Evolutionary conservation across 2,113 vertebrate species (phyloP).

Genomic region (Chlorodrepanis virens): DNA sequence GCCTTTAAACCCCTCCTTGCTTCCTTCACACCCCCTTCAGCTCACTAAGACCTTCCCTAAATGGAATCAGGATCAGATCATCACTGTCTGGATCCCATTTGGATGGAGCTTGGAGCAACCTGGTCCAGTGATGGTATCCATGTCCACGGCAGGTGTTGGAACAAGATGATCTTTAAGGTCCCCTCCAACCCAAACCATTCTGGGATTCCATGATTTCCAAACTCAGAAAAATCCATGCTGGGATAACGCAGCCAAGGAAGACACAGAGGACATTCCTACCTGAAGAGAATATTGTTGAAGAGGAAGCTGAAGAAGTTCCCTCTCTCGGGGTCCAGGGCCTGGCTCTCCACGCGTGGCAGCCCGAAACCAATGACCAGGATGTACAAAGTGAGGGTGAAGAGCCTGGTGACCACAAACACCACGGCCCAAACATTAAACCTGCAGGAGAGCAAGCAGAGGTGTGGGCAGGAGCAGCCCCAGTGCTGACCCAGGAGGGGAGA

Average conservation of each 20-base stretch:
- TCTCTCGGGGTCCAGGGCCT: conserved; percentile 83
- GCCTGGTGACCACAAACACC: conserved; percentile 88
- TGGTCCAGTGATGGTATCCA: no score
- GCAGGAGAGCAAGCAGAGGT: not conserved
- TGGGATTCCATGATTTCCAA: not conserved
- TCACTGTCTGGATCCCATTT: not conserved
- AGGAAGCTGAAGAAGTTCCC: conserved; percentile 80
- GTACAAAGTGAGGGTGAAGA: conserved; percentile 90
- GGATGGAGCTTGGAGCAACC: not conserved
- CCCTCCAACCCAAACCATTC: not conserved
- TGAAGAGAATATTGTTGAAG: conserved; percentile 89
- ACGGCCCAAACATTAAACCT: conserved; percentile 94
- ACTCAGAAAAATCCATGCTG: not conserved
- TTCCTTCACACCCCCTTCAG: not conserved
- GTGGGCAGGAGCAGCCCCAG: not conserved
- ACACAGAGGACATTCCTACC: conserved; percentile 69
- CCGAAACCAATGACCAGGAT: conserved; percentile 94
- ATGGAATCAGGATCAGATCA: not conserved
- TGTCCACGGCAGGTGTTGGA: accelerated
- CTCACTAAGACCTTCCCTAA: not conserved
- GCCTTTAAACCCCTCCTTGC: not conserved
- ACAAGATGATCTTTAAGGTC: not conserved
- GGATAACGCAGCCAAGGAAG: not conserved
- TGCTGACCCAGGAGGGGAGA: not conserved
- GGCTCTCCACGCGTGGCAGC: conserved; percentile 86